Base-by-base conservation (phyloP, 92 coral and sea anemone species). In the Siderastrea siderea region DNA sequence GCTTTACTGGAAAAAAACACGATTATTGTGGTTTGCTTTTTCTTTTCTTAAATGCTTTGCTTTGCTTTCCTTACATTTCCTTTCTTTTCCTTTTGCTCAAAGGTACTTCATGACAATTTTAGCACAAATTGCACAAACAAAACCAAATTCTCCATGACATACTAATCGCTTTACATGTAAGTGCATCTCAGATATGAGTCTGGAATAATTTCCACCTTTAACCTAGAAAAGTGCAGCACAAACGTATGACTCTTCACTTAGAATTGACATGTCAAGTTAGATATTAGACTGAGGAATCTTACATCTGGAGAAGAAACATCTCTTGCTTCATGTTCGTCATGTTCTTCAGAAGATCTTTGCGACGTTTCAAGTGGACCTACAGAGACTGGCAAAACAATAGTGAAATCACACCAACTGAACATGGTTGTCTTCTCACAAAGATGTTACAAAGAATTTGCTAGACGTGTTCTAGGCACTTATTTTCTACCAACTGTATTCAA, bases 271-370 rank as follows among this genome's bases (percentile, higher is more conserved):
- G 47, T 7, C 48, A 19, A 47, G 4, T 4, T 11, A 9, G 4
- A 49, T 1, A 13, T 1, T 19, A 19, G 8, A 17, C 2, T 16
- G 8, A 26, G 38, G 38, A 26, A 26, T 26, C 80, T 50, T 84
- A 86, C 94, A 50, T 67, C 80, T 66, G 85, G 89, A 44, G 81
- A 80, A 2, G 77, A 84, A 13, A 82, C 85, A 6, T 48, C 66
- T 63, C 70, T 59, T 4, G 58, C 11, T 51, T 77, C 81, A 49
- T 47, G 66, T 61, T 80, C 88, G 61, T 52, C 82, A 48, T 50
- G 46, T 57, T 81, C 87, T 7, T 65, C 90, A 2, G 79, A 11
- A 3, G 8, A 82, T 70, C 88, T 73, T 49, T 76, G 84, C 15
- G 80, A 68, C 13, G n/a, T 77, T 14, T 71, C 87, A 60, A 50